phyloP scores from a whole-genome alignment of 2,888 invertebrate species.

The Drosophila fulvimacula region DNA sequence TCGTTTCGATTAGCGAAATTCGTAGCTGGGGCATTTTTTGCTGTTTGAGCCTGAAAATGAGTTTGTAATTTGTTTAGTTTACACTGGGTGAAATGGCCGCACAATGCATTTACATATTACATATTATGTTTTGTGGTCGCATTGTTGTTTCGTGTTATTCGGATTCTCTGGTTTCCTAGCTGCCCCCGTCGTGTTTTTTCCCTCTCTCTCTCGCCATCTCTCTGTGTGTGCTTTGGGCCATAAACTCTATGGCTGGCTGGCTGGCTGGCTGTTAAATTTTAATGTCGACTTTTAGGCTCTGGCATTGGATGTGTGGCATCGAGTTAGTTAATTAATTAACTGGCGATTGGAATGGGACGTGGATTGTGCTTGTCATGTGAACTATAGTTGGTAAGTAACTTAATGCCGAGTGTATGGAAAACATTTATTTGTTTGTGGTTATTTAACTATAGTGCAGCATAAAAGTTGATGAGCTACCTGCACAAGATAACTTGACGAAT shows the following conservation, averaged over 20 bases:
- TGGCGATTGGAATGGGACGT: slow-evolving; percentile 5
- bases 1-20: no score
- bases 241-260: slow-evolving; percentile 15
- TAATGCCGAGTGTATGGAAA: neutral
- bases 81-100: slow-evolving; percentile 56
- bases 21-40: slow-evolving; percentile 1
- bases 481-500: neutral
- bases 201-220: neutral
- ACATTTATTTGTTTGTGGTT: neutral
- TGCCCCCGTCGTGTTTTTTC: neutral
- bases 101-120: slow-evolving; percentile 64
- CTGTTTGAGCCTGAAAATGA: slow-evolving; percentile 54
- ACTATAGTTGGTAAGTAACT: slow-evolving; percentile 13
- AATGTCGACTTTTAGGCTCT: slow-evolving; percentile 65
- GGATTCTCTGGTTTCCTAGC: slow-evolving; percentile 31
- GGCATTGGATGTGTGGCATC: slow-evolving; percentile 5
- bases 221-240: slow-evolving; percentile 2
- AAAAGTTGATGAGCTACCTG: neutral
- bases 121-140: slow-evolving; percentile 65
- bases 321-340: slow-evolving; percentile 61
- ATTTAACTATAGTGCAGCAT: slow-evolving; percentile 3
- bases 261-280: slow-evolving; percentile 42
- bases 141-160: slow-evolving; percentile 46
- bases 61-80: slow-evolving; percentile 72
- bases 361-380: slow-evolving; percentile 4